Percentiles rank a stretch among this genome's conserved stretches.
phyloP scores from a whole-genome alignment of 2,113 vertebrate species.

The Trichomycterus rosablanca region DNA sequence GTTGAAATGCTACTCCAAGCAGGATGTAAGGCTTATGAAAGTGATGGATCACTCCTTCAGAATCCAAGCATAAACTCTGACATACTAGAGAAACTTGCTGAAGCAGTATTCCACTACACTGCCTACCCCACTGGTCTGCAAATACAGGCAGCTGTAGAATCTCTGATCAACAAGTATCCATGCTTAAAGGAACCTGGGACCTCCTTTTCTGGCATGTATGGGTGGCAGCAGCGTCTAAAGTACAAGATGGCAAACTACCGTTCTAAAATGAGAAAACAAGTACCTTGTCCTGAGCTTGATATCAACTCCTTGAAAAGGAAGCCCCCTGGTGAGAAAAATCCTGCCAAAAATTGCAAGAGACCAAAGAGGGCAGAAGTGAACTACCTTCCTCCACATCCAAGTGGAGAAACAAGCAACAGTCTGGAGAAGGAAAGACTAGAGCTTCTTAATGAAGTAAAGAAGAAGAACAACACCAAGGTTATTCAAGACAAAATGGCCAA shows the following conservation, averaged over 20 bases:
- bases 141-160: not conserved
- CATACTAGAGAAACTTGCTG: too few species aligned
- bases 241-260: conserved; percentile 25
- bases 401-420: conserved; percentile 34
- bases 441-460: conserved; percentile 21
- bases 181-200: conserved; percentile 7
- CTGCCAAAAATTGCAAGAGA: too few species aligned
- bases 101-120: not conserved
- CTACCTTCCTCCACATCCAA: conserved; percentile 44
- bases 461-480: conserved; percentile 27
- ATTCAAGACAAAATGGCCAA: conserved; percentile 35
- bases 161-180: conserved; percentile 11
- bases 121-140: conserved; percentile 10
- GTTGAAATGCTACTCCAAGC: too few species aligned
- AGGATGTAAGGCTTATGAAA: too few species aligned
- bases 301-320: conserved; percentile 48
- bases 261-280: not conserved
- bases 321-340: conserved; percentile 29
- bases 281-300: conserved; percentile 43
- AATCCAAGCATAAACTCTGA: too few species aligned
- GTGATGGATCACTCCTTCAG: too few species aligned
- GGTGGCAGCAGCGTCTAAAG: conserved; percentile 10
- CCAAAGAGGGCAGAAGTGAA: conserved; percentile 47
- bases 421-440: conserved; percentile 29
- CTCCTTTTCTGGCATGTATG: not conserved